A percentile compares a stretch with the other conserved stretches of the same genome.
Evolutionary conservation across 2,797 vertebrate genomes (phyloP).

Genomic region (Valencia hispanica): DNA sequence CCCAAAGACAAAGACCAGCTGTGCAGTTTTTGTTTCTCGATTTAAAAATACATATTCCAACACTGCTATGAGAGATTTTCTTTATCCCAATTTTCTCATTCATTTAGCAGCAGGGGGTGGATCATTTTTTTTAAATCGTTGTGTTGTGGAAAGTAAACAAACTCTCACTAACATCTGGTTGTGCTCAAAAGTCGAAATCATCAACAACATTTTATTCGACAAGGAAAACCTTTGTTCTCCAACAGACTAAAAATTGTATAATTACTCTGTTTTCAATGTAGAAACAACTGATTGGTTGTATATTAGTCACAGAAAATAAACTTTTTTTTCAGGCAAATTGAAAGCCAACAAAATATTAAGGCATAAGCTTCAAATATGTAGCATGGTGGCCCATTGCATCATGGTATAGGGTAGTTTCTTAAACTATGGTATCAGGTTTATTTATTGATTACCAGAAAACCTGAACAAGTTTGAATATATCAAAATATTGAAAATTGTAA

Average conservation of each 20-base stretch:
- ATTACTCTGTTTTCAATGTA: not conserved
- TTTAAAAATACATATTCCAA: not conserved
- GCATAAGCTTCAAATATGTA: not conserved
- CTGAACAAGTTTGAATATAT: no score
- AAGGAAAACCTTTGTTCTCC: not conserved
- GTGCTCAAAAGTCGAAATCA: not conserved
- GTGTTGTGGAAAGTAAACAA: not conserved
- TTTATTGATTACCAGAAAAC: no score
- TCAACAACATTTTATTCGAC: not conserved
- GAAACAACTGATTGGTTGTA: not conserved
- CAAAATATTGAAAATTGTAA: no score
- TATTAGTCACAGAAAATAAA: not conserved
- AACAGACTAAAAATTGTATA: not conserved
- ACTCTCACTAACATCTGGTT: not conserved
- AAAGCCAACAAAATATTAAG: not conserved
- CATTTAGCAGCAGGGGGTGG: not conserved
- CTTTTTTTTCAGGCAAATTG: not conserved
- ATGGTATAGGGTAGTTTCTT: not conserved
- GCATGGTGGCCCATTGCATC: not conserved
- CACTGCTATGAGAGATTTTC: no score
- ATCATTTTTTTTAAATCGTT: not conserved
- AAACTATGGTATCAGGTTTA: no score
- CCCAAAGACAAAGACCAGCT: not conserved
- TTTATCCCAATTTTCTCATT: not conserved
- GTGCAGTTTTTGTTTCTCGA: not conserved